Percentiles rank a stretch among this genome's conserved stretches.
These are phyloP conservation scores for Pseudococcus viburni DNA, from an alignment of 2,888 invertebrate species.

Conservation along the genomic window DNA sequence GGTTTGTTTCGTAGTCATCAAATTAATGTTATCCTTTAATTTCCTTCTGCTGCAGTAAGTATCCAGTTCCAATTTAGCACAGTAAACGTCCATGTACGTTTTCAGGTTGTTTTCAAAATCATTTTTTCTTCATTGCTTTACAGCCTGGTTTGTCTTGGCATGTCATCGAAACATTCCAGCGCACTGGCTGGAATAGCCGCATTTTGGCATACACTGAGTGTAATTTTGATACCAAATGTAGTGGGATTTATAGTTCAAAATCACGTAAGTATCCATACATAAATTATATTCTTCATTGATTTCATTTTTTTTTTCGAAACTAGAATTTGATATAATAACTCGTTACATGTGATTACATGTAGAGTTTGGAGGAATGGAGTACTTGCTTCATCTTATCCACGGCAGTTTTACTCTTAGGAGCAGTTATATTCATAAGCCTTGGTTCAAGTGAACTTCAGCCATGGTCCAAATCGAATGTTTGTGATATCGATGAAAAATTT, in stretches of 20 bases:
- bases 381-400: background rate
- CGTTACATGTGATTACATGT: too few species aligned
- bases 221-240: background rate
- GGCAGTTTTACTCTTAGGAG: background rate
- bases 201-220: background rate
- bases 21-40: background rate
- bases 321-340: too few species aligned
- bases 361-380: background rate
- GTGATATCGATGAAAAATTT: background rate
- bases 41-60: slow-evolving; percentile 15
- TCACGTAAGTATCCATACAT: background rate
- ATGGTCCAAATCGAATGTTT: background rate
- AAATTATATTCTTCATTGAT: background rate
- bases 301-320: background rate
- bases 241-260: slow-evolving; percentile 9
- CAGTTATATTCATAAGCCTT: background rate
- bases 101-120: background rate
- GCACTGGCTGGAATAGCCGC: background rate
- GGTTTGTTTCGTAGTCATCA: background rate
- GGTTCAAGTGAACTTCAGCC: slow-evolving; percentile 17
- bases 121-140: background rate
- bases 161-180: background rate
- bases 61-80: background rate
- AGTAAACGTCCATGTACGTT: background rate
- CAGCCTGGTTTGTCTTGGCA: background rate